Evolutionary conservation across 1,140 invertebrate species (phyloP).

Genomic region (Gryllus bimaculatus): DNA sequence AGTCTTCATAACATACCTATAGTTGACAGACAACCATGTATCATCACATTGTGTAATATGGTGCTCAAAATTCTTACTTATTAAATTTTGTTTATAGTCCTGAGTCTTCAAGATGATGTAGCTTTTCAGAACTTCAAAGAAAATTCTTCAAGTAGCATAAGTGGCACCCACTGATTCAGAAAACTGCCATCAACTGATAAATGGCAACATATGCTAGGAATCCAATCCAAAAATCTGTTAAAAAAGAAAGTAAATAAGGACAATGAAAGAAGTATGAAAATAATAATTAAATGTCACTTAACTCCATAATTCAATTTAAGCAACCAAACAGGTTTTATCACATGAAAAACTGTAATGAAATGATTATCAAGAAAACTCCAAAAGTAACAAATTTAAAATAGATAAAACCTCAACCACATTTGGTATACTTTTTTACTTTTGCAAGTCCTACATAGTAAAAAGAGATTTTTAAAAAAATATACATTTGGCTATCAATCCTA

Average conservation of each 20-base stretch:
- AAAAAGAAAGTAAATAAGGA: background rate
- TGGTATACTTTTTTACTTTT: too few species aligned
- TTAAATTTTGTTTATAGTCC: background rate
- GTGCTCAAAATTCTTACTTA: background rate
- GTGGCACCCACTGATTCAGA: background rate
- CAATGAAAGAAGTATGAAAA: background rate
- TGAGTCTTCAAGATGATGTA: background rate
- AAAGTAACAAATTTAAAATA: too few species aligned
- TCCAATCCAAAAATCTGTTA: background rate
- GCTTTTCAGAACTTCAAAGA: background rate
- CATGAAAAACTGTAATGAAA: too few species aligned
- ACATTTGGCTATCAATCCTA: too few species aligned
- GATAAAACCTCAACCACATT: too few species aligned
- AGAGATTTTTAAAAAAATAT: too few species aligned
- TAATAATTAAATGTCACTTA: background rate
- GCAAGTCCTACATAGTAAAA: too few species aligned
- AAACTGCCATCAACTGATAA: background rate
- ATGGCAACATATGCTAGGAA: background rate
- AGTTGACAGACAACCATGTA: background rate
- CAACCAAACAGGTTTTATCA: too few species aligned
- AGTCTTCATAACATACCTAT: background rate
- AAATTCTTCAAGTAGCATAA: background rate
- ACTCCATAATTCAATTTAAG: too few species aligned
- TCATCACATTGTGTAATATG: background rate
- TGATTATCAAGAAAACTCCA: too few species aligned